phyloP scores from a whole-genome alignment of 2,113 vertebrate species.

The Ploceus nigricollis region DNA sequence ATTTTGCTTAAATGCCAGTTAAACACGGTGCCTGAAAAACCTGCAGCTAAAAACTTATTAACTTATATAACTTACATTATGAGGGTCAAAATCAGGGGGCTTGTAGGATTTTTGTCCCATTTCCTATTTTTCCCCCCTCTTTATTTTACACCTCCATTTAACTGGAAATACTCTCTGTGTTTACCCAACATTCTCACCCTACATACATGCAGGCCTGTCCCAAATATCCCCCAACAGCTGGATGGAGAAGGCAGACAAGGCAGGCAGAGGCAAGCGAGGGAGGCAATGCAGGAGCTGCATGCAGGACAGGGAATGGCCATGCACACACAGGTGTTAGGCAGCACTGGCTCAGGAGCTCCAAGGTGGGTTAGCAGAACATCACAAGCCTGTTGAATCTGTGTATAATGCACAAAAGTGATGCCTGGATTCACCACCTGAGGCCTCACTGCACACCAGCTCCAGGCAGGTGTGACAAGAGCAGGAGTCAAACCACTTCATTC shows the following conservation, averaged over 20 bases:
- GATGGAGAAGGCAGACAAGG: not conserved
- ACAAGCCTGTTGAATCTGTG: constrained; percentile 72
- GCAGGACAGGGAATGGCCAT: constrained; percentile 7
- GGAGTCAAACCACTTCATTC: not conserved
- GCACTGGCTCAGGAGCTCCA: not conserved
- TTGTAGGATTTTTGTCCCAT: not conserved
- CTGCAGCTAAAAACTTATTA: not conserved
- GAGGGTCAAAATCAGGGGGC: not conserved
- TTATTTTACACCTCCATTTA: not conserved
- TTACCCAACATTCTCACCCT: not conserved
- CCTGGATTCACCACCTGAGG: not conserved
- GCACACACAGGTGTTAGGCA: constrained; percentile 14
- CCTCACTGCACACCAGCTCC: not conserved
- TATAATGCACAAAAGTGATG: not conserved
- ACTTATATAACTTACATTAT: not conserved
- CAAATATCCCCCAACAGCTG: not conserved
- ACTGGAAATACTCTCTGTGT: not conserved
- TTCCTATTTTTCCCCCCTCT: not conserved
- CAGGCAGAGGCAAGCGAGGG: not conserved
- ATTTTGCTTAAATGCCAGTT: not conserved
- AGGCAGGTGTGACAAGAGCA: not conserved
- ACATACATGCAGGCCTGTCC: not conserved
- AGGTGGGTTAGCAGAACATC: constrained; percentile 5
- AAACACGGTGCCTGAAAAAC: not conserved
- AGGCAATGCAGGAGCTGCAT: not conserved